Evolutionary conservation across 2,888 invertebrate species (phyloP).

Genomic region (Drosophila heteroneura): DNA sequence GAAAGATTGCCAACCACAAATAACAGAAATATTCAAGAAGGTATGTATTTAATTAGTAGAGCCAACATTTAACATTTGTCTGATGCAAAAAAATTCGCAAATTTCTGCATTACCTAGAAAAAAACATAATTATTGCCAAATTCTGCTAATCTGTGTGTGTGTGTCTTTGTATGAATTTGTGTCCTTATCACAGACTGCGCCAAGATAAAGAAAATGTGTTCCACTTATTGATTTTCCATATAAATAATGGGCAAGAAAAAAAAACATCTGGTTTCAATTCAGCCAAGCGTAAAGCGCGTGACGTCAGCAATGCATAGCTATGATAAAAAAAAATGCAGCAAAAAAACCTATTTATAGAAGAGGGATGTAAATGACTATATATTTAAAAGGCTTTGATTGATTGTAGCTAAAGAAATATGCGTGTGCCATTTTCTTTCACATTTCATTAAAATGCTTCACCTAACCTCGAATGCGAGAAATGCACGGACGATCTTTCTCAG

Average conservation of each 20-base stretch:
- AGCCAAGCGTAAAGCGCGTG: constrained; percentile 19
- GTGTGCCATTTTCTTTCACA: not conserved
- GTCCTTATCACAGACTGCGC: constrained; percentile 43
- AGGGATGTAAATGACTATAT: not conserved
- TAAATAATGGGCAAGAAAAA: not conserved
- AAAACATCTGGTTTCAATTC: constrained; percentile 20
- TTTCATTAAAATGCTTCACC: constrained; percentile 2
- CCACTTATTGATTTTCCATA: constrained; percentile 56
- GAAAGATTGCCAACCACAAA: constrained; percentile 51
- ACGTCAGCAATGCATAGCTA: constrained; percentile 45
- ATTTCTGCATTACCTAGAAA: constrained; percentile 4
- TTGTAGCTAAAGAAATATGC: constrained; percentile 3
- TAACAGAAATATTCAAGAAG: constrained; percentile 36
- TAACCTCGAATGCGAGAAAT: constrained; percentile 38
- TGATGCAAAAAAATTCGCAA: constrained; percentile 59
- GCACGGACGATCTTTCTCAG: not conserved
- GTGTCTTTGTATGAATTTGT: not conserved
- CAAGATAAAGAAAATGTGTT: constrained; percentile 35
- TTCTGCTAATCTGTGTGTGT: constrained; percentile 7
- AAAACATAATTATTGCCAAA: not conserved
- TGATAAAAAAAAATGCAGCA: constrained; percentile 7
- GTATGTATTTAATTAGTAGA: constrained; percentile 43
- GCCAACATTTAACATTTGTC: constrained; percentile 5
- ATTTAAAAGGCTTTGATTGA: not conserved
- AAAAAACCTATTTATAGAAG: not conserved